Evolutionary conservation across 2,888 invertebrate species (phyloP).

Genomic region (Tetanocera ferruginea): DNA sequence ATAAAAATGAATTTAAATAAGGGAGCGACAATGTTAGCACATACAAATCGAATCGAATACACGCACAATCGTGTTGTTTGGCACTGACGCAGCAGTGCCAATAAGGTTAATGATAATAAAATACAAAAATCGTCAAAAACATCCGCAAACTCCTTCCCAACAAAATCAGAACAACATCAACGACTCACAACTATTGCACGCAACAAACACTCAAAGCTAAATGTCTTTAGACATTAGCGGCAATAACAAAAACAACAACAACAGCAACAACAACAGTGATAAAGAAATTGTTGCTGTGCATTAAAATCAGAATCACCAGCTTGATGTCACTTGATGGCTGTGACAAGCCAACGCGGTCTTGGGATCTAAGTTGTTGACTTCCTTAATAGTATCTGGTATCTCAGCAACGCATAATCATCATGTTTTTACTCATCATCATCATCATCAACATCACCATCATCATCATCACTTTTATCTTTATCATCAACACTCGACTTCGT

Average conservation of each 20-base stretch:
- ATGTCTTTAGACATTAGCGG: slow-evolving; percentile 23
- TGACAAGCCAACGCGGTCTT: neutral
- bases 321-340: slow-evolving; percentile 13
- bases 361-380: neutral
- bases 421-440: neutral
- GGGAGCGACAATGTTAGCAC: neutral
- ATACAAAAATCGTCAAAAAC: neutral
- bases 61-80: neutral
- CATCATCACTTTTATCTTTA: neutral
- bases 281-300: neutral
- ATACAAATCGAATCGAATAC: neutral
- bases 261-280: neutral
- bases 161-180: no score
- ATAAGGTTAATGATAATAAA: neutral
- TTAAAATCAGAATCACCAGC: slow-evolving; percentile 11
- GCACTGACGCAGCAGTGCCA: neutral
- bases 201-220: neutral
- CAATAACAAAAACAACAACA: slow-evolving; percentile 7
- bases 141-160: neutral
- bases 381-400: slow-evolving; percentile 1
- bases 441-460: neutral
- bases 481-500: neutral
- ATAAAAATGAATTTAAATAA: neutral
- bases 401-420: neutral
- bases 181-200: neutral